phyloP scores from a whole-genome alignment of 2,888 invertebrate genomes.

The Steinernema scapterisci region DNA sequence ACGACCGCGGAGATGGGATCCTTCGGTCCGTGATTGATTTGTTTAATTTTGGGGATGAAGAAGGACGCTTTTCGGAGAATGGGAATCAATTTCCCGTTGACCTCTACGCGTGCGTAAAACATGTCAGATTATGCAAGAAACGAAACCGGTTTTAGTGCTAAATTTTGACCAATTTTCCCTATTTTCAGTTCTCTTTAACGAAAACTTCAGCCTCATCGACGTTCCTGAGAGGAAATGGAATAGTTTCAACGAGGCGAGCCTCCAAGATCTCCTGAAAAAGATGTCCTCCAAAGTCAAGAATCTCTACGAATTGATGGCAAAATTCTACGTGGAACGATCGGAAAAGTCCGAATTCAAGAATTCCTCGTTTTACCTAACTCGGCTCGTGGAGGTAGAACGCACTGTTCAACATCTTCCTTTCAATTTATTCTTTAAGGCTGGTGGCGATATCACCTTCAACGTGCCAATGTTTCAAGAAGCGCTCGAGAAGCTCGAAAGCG shows the following conservation, averaged over 20 bases:
- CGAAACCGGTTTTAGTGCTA: too few species aligned
- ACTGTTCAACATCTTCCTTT: too few species aligned
- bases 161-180: too few species aligned
- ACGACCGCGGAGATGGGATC: conserved; percentile 18
- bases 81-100: too few species aligned
- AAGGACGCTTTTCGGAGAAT: too few species aligned
- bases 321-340: conserved; percentile 11
- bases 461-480: conserved; percentile 21
- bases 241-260: background rate
- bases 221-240: conserved; percentile 18
- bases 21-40: background rate
- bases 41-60: background rate
- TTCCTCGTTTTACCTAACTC: background rate
- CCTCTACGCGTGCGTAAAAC: too few species aligned
- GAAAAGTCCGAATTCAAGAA: conserved; percentile 8
- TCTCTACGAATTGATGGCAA: background rate
- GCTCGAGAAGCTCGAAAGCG: conserved; percentile 9
- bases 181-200: background rate
- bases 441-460: conserved; percentile 11
- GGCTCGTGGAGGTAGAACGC: conserved; percentile 3
- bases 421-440: background rate
- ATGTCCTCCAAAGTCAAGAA: background rate
- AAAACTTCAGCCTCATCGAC: conserved; percentile 12
- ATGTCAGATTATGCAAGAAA: too few species aligned
- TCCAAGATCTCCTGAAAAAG: background rate